phyloP scores from a whole-genome alignment of 2,113 vertebrate species.

The Hypanus sabinus region DNA sequence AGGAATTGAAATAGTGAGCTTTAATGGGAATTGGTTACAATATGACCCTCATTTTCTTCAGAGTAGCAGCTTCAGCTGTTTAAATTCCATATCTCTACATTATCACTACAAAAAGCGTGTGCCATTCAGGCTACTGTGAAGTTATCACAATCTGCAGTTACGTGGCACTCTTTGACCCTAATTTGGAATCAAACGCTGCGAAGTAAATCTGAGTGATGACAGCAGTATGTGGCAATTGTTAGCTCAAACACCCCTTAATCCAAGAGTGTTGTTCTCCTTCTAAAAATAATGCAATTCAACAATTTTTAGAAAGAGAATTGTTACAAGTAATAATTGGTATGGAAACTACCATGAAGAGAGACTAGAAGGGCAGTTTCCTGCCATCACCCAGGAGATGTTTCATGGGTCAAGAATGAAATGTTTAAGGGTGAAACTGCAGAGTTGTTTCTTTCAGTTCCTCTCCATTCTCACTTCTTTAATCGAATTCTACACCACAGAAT shows the following conservation, averaged over 20 bases:
- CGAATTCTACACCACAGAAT: background rate
- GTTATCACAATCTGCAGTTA: background rate
- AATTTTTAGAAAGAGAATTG: background rate
- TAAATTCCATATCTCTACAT: background rate
- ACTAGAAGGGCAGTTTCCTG: background rate
- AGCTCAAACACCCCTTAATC: background rate
- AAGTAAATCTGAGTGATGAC: background rate
- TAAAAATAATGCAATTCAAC: background rate
- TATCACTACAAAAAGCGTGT: background rate
- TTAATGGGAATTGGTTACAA: background rate
- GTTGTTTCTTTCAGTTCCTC: background rate
- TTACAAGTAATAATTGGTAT: background rate
- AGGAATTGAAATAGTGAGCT: background rate
- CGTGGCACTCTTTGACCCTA: background rate
- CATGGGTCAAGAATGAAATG: no score
- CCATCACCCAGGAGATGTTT: background rate
- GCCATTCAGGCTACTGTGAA: background rate
- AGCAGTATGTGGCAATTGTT: background rate
- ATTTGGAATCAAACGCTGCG: background rate
- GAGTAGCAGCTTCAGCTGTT: background rate
- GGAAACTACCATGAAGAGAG: background rate
- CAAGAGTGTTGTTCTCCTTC: background rate
- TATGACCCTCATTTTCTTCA: background rate
- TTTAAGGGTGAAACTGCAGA: background rate
- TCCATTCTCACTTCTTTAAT: background rate